Conservation (phyloP, 2,797 vertebrate species). For the Pangasius macronema region DNA sequence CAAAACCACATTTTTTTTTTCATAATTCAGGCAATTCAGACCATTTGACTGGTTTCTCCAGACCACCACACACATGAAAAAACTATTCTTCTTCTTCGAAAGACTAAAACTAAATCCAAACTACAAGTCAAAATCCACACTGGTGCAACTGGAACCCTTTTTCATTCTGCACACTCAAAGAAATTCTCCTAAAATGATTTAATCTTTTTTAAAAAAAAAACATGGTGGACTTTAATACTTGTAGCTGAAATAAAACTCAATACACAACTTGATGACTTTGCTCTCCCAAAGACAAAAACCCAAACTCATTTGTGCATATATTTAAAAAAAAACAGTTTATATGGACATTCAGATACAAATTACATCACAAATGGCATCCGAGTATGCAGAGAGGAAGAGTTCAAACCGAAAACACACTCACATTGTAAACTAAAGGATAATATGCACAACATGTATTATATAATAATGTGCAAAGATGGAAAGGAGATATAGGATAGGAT, state of each 20-base stretch:
- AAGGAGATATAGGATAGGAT: slow-evolving; percentile 48
- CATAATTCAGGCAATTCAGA: not conserved
- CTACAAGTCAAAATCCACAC: not conserved
- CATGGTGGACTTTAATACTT: not conserved
- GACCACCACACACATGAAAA: not conserved
- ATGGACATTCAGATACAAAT: slow-evolving; percentile 82
- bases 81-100: not conserved
- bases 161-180: not conserved
- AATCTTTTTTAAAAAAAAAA: not conserved
- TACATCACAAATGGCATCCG: slow-evolving; percentile 69
- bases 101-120: not conserved
- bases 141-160: not conserved
- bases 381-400: slow-evolving; percentile 73
- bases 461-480: slow-evolving; percentile 59
- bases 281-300: slow-evolving; percentile 17
- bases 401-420: slow-evolving; percentile 60
- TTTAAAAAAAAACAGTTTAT: slow-evolving; percentile 76
- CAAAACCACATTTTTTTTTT: not conserved
- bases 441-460: slow-evolving; percentile 55
- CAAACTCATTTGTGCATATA: slow-evolving; percentile 69
- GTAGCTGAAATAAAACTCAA: not conserved
- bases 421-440: slow-evolving; percentile 70
- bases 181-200: not conserved
- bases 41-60: not conserved
- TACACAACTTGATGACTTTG: not conserved